phyloP scores from a whole-genome alignment of 2,888 invertebrate genomes.

The Isoperla grammatica region DNA sequence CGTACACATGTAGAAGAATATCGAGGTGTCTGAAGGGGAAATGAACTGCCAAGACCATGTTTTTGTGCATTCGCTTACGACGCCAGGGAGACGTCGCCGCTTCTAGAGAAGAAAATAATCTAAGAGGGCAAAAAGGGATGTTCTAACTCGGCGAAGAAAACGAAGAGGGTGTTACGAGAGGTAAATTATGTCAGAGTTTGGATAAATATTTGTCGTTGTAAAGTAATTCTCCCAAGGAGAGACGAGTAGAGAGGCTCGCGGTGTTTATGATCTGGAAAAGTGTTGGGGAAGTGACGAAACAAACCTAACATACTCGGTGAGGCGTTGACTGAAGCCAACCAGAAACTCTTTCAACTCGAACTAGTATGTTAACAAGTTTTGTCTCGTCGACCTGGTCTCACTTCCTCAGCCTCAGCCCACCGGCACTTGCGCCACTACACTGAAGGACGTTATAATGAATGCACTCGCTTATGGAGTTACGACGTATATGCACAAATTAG shows the following conservation, averaged over 20 bases:
- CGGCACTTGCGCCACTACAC: not conserved
- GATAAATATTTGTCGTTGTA: conserved; percentile 24
- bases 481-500: not conserved
- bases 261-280: conserved; percentile 11
- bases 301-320: not conserved
- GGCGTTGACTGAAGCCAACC: conserved; percentile 3
- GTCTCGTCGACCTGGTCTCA: not conserved
- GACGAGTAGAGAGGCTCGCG: not conserved
- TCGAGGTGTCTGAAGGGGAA: conserved; percentile 11
- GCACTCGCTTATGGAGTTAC: not conserved
- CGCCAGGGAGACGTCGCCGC: not conserved
- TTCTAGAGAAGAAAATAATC: not conserved
- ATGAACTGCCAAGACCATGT: conserved; percentile 10
- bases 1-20: conserved; percentile 13
- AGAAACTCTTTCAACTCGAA: not conserved
- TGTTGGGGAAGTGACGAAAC: conserved; percentile 8
- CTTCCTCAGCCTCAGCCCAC: not conserved
- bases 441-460: not conserved
- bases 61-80: not conserved
- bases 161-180: not conserved
- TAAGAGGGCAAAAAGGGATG: not conserved
- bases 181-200: conserved; percentile 18
- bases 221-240: conserved; percentile 17
- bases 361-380: not conserved
- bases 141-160: not conserved